Evolutionary conservation across 92 coral and sea anemone species (phyloP), one percentile per base, ranked within the genome.

Genomic region (Palythoa grandis): DNA sequence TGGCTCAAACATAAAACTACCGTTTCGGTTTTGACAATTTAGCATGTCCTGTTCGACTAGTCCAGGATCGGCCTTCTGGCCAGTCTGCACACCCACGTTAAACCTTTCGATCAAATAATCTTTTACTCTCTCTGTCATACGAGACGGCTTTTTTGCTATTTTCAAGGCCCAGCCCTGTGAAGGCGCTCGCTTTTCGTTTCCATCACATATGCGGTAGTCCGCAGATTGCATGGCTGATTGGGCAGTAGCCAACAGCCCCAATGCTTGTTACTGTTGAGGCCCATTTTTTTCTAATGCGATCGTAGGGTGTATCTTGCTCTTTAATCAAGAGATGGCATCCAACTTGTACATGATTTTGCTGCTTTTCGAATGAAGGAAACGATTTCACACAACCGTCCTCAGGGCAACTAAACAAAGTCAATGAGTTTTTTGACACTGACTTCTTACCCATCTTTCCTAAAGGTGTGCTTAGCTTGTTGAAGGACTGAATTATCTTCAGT

Each of bases 231-330:
- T 74, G 78, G 60, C 60, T 74, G 29, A 50, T 50, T 43, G 78
- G 57, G 38, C 78, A 74, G 60, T 74, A 71, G 76, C 76, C 76
- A 71, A 71, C 76, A 71, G 52, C 76, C 76, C 76, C 53, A 29
- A 83, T 75, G 76, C 78, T 67, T 24, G 87, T 70, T 52, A 72
- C 50, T n/a, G 77, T 84, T 52, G 56, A 71, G 38, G 88, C 88
- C 82, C 88, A 85, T 63, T 85, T 39, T 29, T 85, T 85, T 77
- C 57, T 85, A 24, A 85, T 85, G 61, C 23, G 54, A 17, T 85
- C 88, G 47, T 85, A 85, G 3, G 68, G 58, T 14, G 88, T 85
- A 58, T 85, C 82, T 85, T 58, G 72, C 74, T 85, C 88, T 56
- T 84, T 83, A 69, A 85, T 60, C 11, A 85, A 85, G 3, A 74